Evolutionary conservation across 2,888 invertebrate species (phyloP), one percentile per base, ranked within the genome.

Genomic region (Acronicta psi): DNA sequence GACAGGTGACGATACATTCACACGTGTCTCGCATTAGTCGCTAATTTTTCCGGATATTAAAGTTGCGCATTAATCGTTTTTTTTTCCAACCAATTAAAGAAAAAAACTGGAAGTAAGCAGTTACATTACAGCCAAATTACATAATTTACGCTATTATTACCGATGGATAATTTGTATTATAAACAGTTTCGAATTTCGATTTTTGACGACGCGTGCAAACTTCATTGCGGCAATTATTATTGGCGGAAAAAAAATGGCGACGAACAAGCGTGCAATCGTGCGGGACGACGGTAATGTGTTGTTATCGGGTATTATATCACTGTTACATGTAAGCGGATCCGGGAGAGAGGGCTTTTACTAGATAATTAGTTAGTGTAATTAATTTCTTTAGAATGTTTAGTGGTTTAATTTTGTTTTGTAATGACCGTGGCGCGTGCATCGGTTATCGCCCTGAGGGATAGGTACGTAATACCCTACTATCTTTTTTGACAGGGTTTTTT

Each of bases 71-170:
- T 51, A 57, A 42, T 31, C 34, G 44, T 18, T 53, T 59, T 51
- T 67, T 59, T 41, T 53, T 49, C 14, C 37, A 53, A 11, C 23
- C 36, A 20, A 36, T 31, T 17, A 36, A 46, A 25, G 17, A 65
- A 70, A 75, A 29, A 72, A 60, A 59, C 40, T 66, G 71, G 69
- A 73, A 75, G 59, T 63, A 59, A 62, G 46, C 59, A 57, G 63
- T 71, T 37, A 66, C 69, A 73, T 71, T 40, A 68, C 70, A 73
- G 64, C 56, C 52, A 69, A 67, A 77, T 82, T 83, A 77, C 72
- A 76, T 80, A 80, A 83, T 79, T 80, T 66, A 63, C 67, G 70
- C 78, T 79, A 83, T 83, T 82, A 75, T 83, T 82, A 75, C 62
- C 34, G 41, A 42, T 62, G 41, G 46, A 69, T 69, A 65, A 75